Base-by-base conservation (phyloP, 92 coral and sea anemone species). In the Porites divaricata region DNA sequence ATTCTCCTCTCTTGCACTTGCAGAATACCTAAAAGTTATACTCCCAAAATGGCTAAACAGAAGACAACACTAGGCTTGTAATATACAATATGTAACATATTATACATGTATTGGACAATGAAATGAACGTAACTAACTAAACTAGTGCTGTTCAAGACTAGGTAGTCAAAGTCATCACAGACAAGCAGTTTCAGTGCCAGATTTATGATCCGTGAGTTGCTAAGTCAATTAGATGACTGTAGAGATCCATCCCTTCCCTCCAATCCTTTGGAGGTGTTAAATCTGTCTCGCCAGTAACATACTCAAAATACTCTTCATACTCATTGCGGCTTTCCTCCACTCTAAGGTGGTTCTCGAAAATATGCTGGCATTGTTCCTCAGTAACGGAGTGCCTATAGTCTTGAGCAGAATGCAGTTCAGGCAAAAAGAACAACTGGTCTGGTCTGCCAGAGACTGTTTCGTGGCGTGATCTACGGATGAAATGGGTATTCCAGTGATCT, bases 401-500 rank as follows among this genome's bases (percentile, higher is more conserved):
- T 57, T 78, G 72, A 51, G 51, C 85, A 23, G 85, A 69, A 57
- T 78, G 72, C 84, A 72, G 64, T 57, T 86, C 86, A 63, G 90
- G 80, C 63, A 78, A 41, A 70, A 66, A 81, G 65, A 70, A 79
- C 13, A 79, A 57, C 74, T 86, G 73, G 69, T 79, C 74, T 28
- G 85, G 90, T 81, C 85, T 79, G 22, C 86, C 86, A 79, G 62
- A 50, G 73, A 86, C 67, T 58, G 84, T 77, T 22, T 85, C 79
- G 49, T 77, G 63, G 24, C 89, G 70, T 28, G 87, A 74, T 48
- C 81, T 41, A 26, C 84, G 75, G 58, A 85, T 78, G 68, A 50
- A 85, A 77, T 85, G 83, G 51, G 89, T 85, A 56, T 85, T 85
- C 84, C 89, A 85, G 78, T 77, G 82, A 77, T 77, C 79, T 53